These are phyloP conservation scores for Garrulus glandarius DNA, from an alignment of 2,797 vertebrate genomes.

Conservation along the genomic window DNA sequence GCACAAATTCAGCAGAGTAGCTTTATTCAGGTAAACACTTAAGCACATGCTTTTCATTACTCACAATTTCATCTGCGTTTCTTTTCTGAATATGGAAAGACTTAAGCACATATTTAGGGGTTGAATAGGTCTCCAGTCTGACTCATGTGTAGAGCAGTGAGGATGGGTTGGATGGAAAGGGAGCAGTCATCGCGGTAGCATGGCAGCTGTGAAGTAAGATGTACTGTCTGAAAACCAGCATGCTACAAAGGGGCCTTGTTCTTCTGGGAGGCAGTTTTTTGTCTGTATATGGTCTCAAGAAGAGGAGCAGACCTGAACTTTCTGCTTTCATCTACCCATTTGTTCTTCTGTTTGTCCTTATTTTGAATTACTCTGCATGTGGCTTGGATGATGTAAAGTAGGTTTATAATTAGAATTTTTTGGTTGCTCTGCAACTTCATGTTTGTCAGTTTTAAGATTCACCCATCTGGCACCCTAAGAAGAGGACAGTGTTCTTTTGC, in stretches of 20 bases:
- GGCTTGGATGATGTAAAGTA: neutral
- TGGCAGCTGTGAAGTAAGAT: neutral
- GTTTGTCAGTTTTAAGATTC: neutral
- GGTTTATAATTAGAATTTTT: neutral
- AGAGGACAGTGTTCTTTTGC: neutral
- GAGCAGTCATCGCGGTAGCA: accelerated
- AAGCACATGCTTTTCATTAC: neutral
- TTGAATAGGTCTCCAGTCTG: neutral
- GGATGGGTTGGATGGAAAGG: neutral
- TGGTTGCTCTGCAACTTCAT: neutral
- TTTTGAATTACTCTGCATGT: neutral
- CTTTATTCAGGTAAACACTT: constrained; percentile 40
- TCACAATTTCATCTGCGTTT: neutral
- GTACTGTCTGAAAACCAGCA: neutral
- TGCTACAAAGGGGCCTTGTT: neutral
- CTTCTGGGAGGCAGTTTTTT: neutral
- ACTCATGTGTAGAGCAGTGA: neutral
- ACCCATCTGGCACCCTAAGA: neutral
- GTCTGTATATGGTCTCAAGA: neutral
- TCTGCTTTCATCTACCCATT: neutral
- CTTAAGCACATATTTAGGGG: neutral
- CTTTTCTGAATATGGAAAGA: constrained; percentile 22
- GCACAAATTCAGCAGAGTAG: neutral
- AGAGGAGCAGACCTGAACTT: neutral
- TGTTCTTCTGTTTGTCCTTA: neutral